Evolutionary conservation across 2,888 invertebrate genomes (phyloP).

Genomic region (Agrochola lota): DNA sequence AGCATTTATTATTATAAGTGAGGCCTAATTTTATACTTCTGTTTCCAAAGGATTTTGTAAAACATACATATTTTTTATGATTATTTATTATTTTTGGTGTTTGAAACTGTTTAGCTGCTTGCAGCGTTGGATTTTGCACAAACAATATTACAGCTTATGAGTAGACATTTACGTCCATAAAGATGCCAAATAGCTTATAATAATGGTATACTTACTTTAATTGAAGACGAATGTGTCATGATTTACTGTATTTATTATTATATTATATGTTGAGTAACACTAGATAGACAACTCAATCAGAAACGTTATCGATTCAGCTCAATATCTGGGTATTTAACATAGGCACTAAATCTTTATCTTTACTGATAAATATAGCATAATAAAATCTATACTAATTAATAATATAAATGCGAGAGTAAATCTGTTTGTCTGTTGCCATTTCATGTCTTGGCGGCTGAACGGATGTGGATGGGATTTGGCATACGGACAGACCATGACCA

Average conservation of each 20-base stretch:
- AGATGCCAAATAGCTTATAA: constrained; percentile 90
- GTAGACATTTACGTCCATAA: constrained; percentile 86
- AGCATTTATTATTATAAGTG: constrained; percentile 87
- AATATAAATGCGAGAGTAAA: constrained; percentile 1
- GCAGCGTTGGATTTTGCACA: constrained; percentile 76
- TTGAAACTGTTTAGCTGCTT: constrained; percentile 64
- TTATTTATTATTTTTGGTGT: constrained; percentile 70
- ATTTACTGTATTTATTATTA: constrained; percentile 75
- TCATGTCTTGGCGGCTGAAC: background rate
- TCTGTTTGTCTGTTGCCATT: background rate
- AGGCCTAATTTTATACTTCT: constrained; percentile 86
- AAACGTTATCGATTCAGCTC: constrained; percentile 76
- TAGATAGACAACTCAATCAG: constrained; percentile 70
- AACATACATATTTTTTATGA: constrained; percentile 71
- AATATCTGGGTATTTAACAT: constrained; percentile 76
- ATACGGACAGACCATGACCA: background rate
- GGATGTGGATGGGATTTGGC: background rate
- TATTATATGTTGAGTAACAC: constrained; percentile 71
- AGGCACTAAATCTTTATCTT: constrained; percentile 72
- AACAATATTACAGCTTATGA: constrained; percentile 78
- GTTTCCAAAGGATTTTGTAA: constrained; percentile 74
- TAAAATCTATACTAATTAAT: constrained; percentile 43
- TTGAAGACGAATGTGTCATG: constrained; percentile 70
- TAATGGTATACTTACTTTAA: constrained; percentile 78
- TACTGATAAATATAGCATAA: constrained; percentile 81